These are phyloP conservation scores for Musca domestica DNA, from an alignment of 1,140 invertebrate genomes.

Conservation along the genomic window DNA sequence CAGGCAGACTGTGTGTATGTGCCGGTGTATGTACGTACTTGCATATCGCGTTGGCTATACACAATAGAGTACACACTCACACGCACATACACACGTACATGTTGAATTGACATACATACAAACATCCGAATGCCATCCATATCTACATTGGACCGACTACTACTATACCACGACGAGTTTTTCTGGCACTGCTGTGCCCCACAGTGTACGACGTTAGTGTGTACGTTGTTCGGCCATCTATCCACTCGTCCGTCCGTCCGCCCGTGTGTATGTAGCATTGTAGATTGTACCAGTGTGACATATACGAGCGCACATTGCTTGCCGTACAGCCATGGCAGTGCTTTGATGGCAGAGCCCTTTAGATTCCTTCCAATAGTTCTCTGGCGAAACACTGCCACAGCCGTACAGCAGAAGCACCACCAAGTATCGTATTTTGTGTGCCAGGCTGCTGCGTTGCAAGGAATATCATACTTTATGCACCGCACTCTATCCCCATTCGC, in stretches of 20 bases:
- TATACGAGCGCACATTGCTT: conserved; percentile 28
- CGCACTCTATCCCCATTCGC: conserved; percentile 33
- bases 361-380: conserved; percentile 30
- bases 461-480: conserved; percentile 25
- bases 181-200: conserved; percentile 5
- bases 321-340: conserved; percentile 26
- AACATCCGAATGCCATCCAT: background rate
- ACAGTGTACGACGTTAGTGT: background rate
- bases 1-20: too few relatives aligned
- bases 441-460: background rate
- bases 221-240: background rate
- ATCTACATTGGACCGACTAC: background rate
- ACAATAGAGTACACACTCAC: background rate
- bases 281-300: conserved; percentile 29
- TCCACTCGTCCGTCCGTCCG: background rate
- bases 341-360: conserved; percentile 28
- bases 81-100: conserved; percentile 5
- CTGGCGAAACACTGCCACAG: conserved; percentile 27
- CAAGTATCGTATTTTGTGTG: conserved; percentile 39
- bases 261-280: conserved; percentile 5
- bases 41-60: too few relatives aligned
- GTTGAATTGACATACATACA: conserved; percentile 2
- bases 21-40: too few relatives aligned
- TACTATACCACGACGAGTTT: conserved; percentile 21
- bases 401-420: conserved; percentile 38